Evolutionary conservation across 2,888 invertebrate genomes (phyloP).

Genomic region (Sphaerophoria rueppellii): DNA sequence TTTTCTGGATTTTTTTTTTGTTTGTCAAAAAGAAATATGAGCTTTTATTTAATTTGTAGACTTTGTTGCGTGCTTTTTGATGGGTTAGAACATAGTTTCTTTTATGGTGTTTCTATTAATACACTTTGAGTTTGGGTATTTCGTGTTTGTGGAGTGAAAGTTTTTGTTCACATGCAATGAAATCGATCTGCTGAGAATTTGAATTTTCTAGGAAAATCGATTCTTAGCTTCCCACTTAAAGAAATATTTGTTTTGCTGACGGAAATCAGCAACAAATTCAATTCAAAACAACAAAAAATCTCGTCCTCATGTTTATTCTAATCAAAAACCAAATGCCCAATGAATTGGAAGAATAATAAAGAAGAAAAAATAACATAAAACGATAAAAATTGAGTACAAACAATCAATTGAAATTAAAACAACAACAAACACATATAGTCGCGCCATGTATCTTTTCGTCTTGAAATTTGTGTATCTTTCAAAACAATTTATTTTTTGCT

Average conservation of each 20-base stretch:
- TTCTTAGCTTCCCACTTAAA: too few species aligned
- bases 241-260: too few species aligned
- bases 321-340: slow-evolving; percentile 56
- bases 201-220: slow-evolving; percentile 9
- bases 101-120: slow-evolving; percentile 6
- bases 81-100: slow-evolving; percentile 7
- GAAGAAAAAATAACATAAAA: slow-evolving; percentile 30
- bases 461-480: slow-evolving; percentile 24
- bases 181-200: slow-evolving; percentile 49
- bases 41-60: slow-evolving; percentile 22
- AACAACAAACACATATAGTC: neutral
- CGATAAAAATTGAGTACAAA: slow-evolving; percentile 34
- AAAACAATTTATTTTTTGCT: neutral
- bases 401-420: slow-evolving; percentile 56
- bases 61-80: slow-evolving; percentile 22
- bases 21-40: slow-evolving; percentile 24
- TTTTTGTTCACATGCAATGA: slow-evolving; percentile 44
- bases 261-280: too few species aligned
- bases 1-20: neutral
- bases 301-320: slow-evolving; percentile 18
- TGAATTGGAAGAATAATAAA: slow-evolving; percentile 49
- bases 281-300: slow-evolving; percentile 4
- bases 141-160: slow-evolving; percentile 54
- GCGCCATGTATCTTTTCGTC: slow-evolving; percentile 5
- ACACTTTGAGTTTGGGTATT: neutral